Percentiles rank a stretch among this genome's conserved stretches.
These are phyloP conservation scores for Agapornis canus DNA, from an alignment of 2,797 vertebrate genomes.

Conservation along the genomic window DNA sequence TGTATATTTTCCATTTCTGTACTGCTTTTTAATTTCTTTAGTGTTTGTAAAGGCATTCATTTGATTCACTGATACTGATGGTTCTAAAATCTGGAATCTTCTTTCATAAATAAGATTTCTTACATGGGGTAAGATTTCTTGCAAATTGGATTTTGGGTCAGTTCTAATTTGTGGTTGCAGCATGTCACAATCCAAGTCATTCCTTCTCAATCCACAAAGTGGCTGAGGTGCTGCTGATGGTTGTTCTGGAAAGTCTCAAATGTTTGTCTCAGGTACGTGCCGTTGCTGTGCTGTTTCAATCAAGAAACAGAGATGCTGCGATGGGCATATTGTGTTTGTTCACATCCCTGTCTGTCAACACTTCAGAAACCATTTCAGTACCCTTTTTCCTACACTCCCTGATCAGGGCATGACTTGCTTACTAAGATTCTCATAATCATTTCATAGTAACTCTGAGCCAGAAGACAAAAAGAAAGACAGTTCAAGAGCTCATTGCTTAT, in stretches of 20 bases:
- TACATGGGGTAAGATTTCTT: background rate
- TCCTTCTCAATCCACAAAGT: background rate
- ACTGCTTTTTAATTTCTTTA: background rate
- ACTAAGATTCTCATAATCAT: constrained; percentile 69
- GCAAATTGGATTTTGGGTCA: background rate
- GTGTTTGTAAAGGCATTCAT: background rate
- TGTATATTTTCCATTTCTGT: background rate
- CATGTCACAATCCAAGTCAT: background rate
- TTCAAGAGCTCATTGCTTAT: constrained; percentile 77
- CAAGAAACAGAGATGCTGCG: background rate
- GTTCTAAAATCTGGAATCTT: background rate
- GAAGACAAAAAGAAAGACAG: constrained; percentile 78
- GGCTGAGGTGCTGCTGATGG: background rate
- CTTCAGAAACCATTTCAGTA: constrained; percentile 55
- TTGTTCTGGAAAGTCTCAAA: background rate
- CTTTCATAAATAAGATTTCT: background rate
- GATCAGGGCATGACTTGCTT: constrained; percentile 77
- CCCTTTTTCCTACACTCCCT: constrained; percentile 46
- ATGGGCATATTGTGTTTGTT: constrained; percentile 27
- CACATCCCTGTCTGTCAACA: constrained; percentile 62
- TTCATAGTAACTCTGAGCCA: constrained; percentile 71
- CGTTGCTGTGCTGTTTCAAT: background rate
- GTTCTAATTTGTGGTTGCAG: background rate
- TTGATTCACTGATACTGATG: background rate
- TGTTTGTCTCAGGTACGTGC: background rate